Evolutionary conservation across 2,113 vertebrate genomes (phyloP), one percentile per base, ranked within the genome.

Genomic region (Datnioides undecimradiatus): DNA sequence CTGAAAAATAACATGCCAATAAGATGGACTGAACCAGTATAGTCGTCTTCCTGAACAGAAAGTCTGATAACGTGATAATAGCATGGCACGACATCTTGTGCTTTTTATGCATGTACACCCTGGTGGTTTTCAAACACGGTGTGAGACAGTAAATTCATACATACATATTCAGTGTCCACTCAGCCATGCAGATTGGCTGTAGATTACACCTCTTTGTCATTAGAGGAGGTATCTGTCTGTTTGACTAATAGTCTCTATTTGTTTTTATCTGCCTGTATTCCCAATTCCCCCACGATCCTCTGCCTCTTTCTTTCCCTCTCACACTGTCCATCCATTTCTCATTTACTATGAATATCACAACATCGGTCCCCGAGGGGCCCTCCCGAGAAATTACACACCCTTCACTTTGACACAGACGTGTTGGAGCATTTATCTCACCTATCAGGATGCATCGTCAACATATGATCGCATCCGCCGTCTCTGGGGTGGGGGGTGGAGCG

Each of bases 381-480:
- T 88, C 85, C 68, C 63, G 69, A 82, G 73, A 90, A 87, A 93
- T 92, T 87, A 90, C 89, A 90, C 84, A 92, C 87, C 90, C 79
- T 83, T 85, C 41, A 45, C 74, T 83, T 85, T 90, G 88, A 88
- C 86, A 81, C 77, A 76, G 84, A 83, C 74, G 87, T 92, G 92
- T 89, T 19, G 82, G 52, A 84, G 91, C 89, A 92, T 92, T 91
- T 91, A 91, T 92, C 87, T 78, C 89, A 91, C 89, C 88, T 90
- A 92, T 92, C 91, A 93, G 70, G 76, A 82, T 36, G 76, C 63
- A 49, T 87, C 73, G 43, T 81, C 84, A 90, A 90, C 90, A 91
- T 90, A 85, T 63, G 82, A 91, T 89, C 65, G 31, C 62, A 62
- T 84, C 69, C 33, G 14, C 40, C 17, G 62, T 88, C 91, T 76